Conservation (phyloP, 2,888 invertebrate genomes). For the Nomada flava region DNA sequence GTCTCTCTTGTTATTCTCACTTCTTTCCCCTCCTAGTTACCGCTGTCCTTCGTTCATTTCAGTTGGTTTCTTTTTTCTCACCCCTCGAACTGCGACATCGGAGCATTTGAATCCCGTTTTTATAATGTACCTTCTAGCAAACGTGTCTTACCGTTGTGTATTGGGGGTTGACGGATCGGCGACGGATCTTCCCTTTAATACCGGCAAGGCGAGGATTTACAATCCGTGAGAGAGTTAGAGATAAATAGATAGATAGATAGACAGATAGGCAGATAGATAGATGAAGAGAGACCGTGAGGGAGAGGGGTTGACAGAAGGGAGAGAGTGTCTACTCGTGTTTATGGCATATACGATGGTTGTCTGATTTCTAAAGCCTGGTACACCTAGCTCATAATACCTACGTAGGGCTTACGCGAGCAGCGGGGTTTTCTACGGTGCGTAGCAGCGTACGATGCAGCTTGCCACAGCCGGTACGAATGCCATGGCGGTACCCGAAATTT, state of each 20-base stretch:
- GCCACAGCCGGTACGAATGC: constrained; percentile 73
- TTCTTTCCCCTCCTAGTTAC: constrained; percentile 33
- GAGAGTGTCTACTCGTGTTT: constrained; percentile 45
- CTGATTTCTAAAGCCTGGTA: constrained; percentile 52
- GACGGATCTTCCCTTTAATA: constrained; percentile 70
- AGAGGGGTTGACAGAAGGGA: not conserved
- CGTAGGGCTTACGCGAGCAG: constrained; percentile 42
- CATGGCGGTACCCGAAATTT: constrained; percentile 75
- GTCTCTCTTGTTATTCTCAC: constrained; percentile 27
- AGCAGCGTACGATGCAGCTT: constrained; percentile 62
- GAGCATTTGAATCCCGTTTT: constrained; percentile 58
- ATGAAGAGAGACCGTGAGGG: constrained; percentile 16
- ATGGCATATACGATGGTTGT: constrained; percentile 50
- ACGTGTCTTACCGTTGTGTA: constrained; percentile 46
- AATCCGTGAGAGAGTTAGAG: constrained; percentile 46
- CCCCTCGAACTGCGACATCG: constrained; percentile 54
- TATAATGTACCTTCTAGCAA: constrained; percentile 34
- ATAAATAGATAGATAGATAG: constrained; percentile 9
- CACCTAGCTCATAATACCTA: constrained; percentile 59
- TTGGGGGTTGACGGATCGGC: constrained; percentile 67
- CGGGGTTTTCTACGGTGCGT: constrained; percentile 52
- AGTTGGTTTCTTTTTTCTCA: constrained; percentile 54
- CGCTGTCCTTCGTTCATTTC: constrained; percentile 40
- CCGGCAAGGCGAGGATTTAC: constrained; percentile 63
- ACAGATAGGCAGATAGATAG: no score